phyloP scores from a whole-genome alignment of 2,888 invertebrate genomes.

The Hirtodrosophila duncani region DNA sequence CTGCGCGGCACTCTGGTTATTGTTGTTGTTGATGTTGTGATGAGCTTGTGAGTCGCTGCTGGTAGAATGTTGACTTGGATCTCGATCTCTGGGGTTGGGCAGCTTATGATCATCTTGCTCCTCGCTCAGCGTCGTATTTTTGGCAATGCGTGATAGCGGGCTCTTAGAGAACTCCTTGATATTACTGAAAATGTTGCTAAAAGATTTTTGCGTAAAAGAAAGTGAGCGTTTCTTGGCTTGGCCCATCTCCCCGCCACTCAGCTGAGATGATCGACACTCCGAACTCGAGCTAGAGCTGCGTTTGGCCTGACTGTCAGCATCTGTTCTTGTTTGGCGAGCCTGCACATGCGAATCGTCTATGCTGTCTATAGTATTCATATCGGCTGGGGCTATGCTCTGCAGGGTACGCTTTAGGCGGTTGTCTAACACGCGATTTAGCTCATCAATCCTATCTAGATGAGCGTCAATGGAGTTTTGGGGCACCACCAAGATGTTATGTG shows the following conservation, averaged over 20 bases:
- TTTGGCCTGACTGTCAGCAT: constrained; percentile 52
- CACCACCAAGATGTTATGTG: background rate
- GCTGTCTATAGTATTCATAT: constrained; percentile 73
- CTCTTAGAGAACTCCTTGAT: constrained; percentile 77
- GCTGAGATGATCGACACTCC: constrained; percentile 63
- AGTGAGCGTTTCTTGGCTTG: constrained; percentile 74
- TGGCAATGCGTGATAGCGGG: constrained; percentile 60
- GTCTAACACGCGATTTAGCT: constrained; percentile 75
- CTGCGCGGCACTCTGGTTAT: constrained; percentile 31
- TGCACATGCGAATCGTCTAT: constrained; percentile 29
- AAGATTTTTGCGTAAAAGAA: constrained; percentile 77
- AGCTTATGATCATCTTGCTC: constrained; percentile 40
- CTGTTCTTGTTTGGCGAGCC: constrained; percentile 6
- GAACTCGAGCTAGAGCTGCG: constrained; percentile 74
- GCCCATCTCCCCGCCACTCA: constrained; percentile 37
- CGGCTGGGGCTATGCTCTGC: constrained; percentile 44
- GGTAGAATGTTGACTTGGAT: constrained; percentile 23
- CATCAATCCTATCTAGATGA: constrained; percentile 77
- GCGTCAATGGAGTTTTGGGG: constrained; percentile 76
- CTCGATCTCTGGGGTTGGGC: background rate
- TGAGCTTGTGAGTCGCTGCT: constrained; percentile 39
- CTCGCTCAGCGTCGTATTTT: constrained; percentile 38
- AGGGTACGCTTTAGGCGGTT: constrained; percentile 74
- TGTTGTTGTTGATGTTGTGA: constrained; percentile 23
- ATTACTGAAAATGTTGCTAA: constrained; percentile 74